phyloP scores from a whole-genome alignment of 2,797 vertebrate species.

The Melanotaenia boesemani region DNA sequence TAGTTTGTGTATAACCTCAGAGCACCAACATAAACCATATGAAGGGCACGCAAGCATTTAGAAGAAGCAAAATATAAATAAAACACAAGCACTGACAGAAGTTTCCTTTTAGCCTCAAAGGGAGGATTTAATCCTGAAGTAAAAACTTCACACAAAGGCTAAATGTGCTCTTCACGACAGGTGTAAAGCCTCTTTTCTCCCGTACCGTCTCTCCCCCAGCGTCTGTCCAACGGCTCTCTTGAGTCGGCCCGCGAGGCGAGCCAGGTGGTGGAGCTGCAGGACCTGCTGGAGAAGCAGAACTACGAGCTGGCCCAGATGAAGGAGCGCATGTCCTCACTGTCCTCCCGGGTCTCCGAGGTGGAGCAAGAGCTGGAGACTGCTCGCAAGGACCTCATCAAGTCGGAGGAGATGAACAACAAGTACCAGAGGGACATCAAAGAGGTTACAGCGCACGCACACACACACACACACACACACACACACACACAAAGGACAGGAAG shows the following conservation, averaged over 20 bases:
- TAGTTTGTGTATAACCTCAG: too few relatives aligned
- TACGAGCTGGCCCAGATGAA: conserved; percentile 99
- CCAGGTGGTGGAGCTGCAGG: conserved; percentile 97
- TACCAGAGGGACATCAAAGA: conserved; percentile 99
- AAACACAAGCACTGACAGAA: too few relatives aligned
- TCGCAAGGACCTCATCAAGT: conserved; percentile 97
- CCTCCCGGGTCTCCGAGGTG: conserved; percentile 94
- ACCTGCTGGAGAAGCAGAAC: conserved; percentile 97
- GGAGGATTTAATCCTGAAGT: too few relatives aligned
- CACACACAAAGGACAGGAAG: conserved; percentile 4
- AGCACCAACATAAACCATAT: too few relatives aligned
- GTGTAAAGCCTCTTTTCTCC: neutral
- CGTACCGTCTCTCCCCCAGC: conserved; percentile 72
- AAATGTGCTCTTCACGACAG: too few relatives aligned
- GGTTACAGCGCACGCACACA: conserved; percentile 79
- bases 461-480: conserved; percentile 23
- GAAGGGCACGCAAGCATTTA: too few relatives aligned
- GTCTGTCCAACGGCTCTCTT: conserved; percentile 95
- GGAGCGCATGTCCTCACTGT: conserved; percentile 95
- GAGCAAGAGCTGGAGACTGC: conserved; percentile 97
- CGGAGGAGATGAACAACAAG: conserved; percentile 97
- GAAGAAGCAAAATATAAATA: too few relatives aligned
- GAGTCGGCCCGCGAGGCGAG: conserved; percentile 94
- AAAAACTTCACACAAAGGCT: too few relatives aligned
- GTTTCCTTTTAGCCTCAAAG: too few relatives aligned